phyloP scores from a whole-genome alignment of 2,113 vertebrate genomes.

The Amblyopsis rosae region DNA sequence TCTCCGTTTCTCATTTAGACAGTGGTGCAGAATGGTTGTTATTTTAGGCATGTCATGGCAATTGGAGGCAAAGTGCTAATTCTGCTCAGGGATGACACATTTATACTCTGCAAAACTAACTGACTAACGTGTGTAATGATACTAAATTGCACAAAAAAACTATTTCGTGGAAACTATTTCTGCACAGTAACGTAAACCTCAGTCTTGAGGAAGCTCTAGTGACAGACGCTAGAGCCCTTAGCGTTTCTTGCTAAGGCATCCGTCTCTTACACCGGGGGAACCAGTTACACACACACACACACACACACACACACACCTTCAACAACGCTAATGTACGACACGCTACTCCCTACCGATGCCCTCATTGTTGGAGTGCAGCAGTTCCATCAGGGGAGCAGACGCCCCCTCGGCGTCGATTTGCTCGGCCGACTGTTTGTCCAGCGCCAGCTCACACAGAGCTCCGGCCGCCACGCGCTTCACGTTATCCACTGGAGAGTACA shows the following conservation, averaged over 20 bases:
- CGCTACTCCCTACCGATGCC: constrained; percentile 86
- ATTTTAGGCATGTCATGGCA: too few relatives aligned
- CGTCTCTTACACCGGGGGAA: too few relatives aligned
- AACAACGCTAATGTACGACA: constrained; percentile 1
- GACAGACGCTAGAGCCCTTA: too few relatives aligned
- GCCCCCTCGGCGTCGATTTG: constrained; percentile 91
- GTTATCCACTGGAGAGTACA: constrained; percentile 97
- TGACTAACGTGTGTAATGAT: neutral
- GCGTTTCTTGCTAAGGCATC: too few relatives aligned
- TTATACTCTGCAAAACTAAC: neutral
- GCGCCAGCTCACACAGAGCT: constrained; percentile 91
- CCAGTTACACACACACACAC: too few relatives aligned
- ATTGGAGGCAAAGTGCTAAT: too few relatives aligned
- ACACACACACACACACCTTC: neutral
- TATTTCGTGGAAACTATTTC: too few relatives aligned
- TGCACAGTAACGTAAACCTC: too few relatives aligned
- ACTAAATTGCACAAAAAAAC: constrained; percentile 19
- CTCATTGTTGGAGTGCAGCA: constrained; percentile 95
- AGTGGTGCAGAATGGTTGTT: too few relatives aligned
- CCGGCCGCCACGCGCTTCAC: constrained; percentile 95
- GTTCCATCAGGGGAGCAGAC: constrained; percentile 89
- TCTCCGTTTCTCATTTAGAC: too few relatives aligned
- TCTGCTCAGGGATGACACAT: too few relatives aligned
- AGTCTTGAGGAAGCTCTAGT: too few relatives aligned
- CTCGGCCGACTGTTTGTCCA: constrained; percentile 90